Conservation (phyloP, 1,140 invertebrate genomes). For the Agraylea sexmaculata region DNA sequence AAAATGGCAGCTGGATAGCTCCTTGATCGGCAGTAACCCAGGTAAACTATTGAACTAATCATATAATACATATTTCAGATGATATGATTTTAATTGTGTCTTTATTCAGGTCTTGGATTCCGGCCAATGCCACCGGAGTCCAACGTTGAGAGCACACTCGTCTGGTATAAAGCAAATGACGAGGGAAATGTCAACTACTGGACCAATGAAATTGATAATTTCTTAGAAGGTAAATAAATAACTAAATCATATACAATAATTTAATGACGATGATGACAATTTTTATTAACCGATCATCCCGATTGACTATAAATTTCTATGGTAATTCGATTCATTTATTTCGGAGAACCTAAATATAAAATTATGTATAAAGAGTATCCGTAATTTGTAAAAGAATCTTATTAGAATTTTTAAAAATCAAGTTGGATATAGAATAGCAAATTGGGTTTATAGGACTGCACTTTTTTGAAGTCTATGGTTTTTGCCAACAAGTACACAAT, state of each 20-base stretch:
- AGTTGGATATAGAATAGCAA: no score
- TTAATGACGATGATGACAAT: slow-evolving; percentile 1
- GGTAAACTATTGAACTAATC: slow-evolving; percentile 43
- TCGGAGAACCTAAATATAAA: background rate
- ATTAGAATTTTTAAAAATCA: no score
- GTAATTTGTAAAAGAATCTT: no score
- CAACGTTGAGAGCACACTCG: slow-evolving; percentile 86
- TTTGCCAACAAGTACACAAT: no score
- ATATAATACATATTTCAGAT: no score
- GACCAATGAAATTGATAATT: slow-evolving; percentile 59
- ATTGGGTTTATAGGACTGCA: no score
- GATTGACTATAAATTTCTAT: background rate
- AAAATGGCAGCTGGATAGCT: slow-evolving; percentile 72
- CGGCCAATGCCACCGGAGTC: slow-evolving; percentile 78
- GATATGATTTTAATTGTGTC: no score
- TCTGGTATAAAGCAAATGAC: slow-evolving; percentile 79
- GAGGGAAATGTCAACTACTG: slow-evolving; percentile 68
- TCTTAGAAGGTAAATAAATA: slow-evolving; percentile 51
- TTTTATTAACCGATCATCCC: background rate
- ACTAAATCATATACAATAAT: background rate
- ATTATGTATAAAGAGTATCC: no score
- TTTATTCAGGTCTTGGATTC: slow-evolving; percentile 70
- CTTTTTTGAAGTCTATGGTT: no score
- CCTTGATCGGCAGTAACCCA: slow-evolving; percentile 85
- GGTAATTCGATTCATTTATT: background rate